Evolutionary conservation across 2,888 invertebrate species (phyloP).

Genomic region (Chrysina gloriosa): DNA sequence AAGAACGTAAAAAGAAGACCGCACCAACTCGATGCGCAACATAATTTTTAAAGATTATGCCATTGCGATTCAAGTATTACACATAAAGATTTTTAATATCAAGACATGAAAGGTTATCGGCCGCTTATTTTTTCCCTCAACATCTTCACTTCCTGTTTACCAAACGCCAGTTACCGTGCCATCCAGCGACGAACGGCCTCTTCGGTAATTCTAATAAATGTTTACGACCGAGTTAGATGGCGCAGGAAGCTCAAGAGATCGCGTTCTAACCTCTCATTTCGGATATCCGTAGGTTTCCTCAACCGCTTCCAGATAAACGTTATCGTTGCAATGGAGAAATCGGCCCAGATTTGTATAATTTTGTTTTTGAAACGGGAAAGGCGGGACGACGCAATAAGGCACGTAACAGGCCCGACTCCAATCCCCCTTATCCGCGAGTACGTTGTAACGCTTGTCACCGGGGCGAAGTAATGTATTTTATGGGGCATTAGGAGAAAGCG

Average conservation of each 20-base stretch:
- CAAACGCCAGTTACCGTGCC: neutral
- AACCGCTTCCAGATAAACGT: slow-evolving; percentile 21
- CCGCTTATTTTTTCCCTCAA: neutral
- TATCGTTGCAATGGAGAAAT: slow-evolving; percentile 35
- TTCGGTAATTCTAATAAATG: slow-evolving; percentile 31
- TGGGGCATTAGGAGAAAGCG: slow-evolving; percentile 44
- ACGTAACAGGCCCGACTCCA: neutral
- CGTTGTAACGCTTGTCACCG: slow-evolving; percentile 42
- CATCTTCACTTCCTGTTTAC: slow-evolving; percentile 1
- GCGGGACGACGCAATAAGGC: slow-evolving; percentile 20
- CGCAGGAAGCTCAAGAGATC: slow-evolving; percentile 11
- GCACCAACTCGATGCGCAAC: too few relatives aligned
- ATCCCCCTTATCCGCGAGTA: neutral
- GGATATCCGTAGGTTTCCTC: neutral
- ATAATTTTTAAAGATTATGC: too few relatives aligned
- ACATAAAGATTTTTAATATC: too few relatives aligned
- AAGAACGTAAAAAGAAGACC: too few relatives aligned
- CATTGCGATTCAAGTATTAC: too few relatives aligned
- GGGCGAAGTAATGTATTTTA: slow-evolving; percentile 46
- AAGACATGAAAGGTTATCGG: neutral
- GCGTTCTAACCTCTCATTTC: slow-evolving; percentile 13
- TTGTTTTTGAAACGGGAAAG: slow-evolving; percentile 21
- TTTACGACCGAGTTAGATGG: slow-evolving; percentile 13
- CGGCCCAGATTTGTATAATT: slow-evolving; percentile 37
- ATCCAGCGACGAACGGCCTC: neutral